phyloP scores from a whole-genome alignment of 2,113 vertebrate species.

The Toxotes jaculatrix region DNA sequence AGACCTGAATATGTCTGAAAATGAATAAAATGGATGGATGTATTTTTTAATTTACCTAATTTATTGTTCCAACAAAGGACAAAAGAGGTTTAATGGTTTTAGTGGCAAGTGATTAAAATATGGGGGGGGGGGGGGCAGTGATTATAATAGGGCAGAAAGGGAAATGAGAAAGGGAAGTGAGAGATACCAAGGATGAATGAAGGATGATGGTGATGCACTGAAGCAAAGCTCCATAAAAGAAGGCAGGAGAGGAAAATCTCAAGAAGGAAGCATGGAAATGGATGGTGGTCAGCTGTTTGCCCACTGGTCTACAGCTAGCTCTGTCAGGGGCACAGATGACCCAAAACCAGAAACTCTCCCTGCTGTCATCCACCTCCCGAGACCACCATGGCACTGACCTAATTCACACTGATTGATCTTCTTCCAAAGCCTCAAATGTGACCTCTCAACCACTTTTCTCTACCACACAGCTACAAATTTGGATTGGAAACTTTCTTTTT shows the following conservation, averaged over 20 bases:
- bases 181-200: constrained; percentile 50
- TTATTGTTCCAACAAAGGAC: constrained; percentile 55
- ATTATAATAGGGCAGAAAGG: constrained; percentile 55
- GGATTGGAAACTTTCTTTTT: constrained; percentile 49
- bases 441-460: constrained; percentile 69
- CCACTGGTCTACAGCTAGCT: constrained; percentile 62
- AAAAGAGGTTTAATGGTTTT: constrained; percentile 55
- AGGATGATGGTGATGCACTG: constrained; percentile 33
- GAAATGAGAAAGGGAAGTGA: constrained; percentile 67
- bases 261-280: constrained; percentile 52
- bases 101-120: constrained; percentile 57
- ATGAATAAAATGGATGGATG: constrained; percentile 29
- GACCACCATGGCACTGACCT: constrained; percentile 79
- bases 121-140: constrained; percentile 24
- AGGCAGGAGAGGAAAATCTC: constrained; percentile 25
- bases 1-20: constrained; percentile 26
- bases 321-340: constrained; percentile 78
- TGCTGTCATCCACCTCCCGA: constrained; percentile 67
- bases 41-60: constrained; percentile 36
- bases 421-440: constrained; percentile 75
- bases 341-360: constrained; percentile 78
- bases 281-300: constrained; percentile 69
- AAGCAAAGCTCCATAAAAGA: constrained; percentile 39
- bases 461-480: constrained; percentile 36
- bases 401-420: constrained; percentile 80